Conservation (phyloP, 2,888 invertebrate species). For the Scaptomyza tumidula region DNA sequence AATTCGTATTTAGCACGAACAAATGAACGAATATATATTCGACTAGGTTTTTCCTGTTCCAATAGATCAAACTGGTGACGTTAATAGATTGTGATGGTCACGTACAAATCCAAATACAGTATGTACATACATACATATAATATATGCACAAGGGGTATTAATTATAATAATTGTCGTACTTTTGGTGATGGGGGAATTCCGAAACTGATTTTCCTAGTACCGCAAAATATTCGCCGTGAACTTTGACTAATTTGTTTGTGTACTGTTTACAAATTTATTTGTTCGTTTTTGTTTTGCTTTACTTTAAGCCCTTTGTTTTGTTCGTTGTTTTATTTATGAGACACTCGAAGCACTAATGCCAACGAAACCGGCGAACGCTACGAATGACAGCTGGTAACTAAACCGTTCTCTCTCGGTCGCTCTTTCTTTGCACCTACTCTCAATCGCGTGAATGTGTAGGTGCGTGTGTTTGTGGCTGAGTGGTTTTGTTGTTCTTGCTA, state of each 20-base stretch:
- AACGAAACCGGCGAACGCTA: conserved; percentile 38
- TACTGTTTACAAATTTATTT: conserved; percentile 10
- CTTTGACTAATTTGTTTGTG: conserved; percentile 1
- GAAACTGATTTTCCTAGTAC: conserved; percentile 14
- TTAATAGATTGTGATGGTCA: conserved; percentile 14
- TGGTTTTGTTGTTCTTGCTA: conserved; percentile 10
- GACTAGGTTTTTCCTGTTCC: conserved; percentile 20
- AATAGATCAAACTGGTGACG: conserved; percentile 6
- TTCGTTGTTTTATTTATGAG: conserved; percentile 26
- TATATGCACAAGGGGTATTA: background rate
- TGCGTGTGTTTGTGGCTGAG: conserved; percentile 10
- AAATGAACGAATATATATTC: background rate
- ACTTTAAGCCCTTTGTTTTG: conserved; percentile 1
- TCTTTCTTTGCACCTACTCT: conserved; percentile 35
- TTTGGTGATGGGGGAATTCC: conserved; percentile 38
- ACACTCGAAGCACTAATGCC: conserved; percentile 17
- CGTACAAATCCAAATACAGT: background rate
- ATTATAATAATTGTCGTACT: conserved; percentile 30
- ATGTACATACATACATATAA: background rate
- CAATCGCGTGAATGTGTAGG: conserved; percentile 3
- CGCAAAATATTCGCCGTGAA: conserved; percentile 14
- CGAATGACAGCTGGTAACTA: conserved; percentile 50
- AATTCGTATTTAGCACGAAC: conserved; percentile 12
- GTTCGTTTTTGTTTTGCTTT: background rate
- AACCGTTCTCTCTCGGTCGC: conserved; percentile 16